Percentiles rank a stretch among this genome's conserved stretches.
Conservation (phyloP, 1,140 invertebrate species). For the Diachasmimorpha longicaudata region DNA sequence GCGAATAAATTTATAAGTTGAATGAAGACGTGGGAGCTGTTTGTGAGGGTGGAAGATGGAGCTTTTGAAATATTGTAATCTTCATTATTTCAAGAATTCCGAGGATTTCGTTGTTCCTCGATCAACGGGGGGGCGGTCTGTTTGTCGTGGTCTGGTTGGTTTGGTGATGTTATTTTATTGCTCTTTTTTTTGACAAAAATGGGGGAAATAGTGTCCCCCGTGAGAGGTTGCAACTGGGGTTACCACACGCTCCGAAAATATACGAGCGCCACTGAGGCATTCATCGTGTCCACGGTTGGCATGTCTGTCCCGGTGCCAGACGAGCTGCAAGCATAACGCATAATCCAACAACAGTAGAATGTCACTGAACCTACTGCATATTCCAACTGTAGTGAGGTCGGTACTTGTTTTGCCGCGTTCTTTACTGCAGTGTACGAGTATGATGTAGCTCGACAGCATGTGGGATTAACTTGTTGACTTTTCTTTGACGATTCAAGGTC, state of each 20-base stretch:
- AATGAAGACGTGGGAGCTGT: too few relatives aligned
- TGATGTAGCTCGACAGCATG: neutral
- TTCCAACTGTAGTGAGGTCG: neutral
- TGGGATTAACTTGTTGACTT: neutral
- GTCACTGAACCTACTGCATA: neutral
- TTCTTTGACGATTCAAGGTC: conserved; percentile 4
- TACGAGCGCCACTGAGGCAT: conserved; percentile 17
- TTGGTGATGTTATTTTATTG: neutral
- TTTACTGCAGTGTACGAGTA: neutral
- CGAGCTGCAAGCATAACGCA: neutral
- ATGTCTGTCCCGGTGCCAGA: neutral
- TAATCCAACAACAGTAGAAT: neutral
- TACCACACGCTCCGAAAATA: neutral
- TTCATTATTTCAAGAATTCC: neutral
- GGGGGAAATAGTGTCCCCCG: neutral
- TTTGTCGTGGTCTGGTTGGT: neutral
- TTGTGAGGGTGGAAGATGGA: neutral
- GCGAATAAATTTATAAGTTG: too few relatives aligned
- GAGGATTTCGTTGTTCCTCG: neutral
- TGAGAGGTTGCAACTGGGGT: neutral
- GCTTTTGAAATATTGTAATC: neutral
- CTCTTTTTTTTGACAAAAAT: neutral
- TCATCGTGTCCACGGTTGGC: neutral
- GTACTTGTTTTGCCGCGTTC: neutral
- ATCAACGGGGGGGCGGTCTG: neutral